Conservation (phyloP, 2,113 vertebrate genomes). For the Zosterops lateralis region DNA sequence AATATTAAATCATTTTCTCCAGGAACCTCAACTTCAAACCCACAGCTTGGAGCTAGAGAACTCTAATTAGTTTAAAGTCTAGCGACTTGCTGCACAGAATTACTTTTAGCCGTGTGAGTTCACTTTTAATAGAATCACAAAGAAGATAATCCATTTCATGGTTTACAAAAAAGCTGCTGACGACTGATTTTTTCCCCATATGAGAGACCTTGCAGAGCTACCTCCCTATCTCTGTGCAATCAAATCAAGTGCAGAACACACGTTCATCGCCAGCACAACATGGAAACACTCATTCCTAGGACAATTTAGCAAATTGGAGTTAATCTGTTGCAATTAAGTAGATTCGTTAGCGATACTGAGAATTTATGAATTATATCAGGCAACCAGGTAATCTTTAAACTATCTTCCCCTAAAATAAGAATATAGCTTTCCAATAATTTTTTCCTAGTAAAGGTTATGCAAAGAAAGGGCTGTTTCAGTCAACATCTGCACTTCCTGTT, state of each 20-base stretch:
- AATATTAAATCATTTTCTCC: neutral
- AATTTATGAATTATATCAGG: neutral
- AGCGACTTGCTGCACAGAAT: neutral
- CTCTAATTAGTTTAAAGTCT: slow-evolving; percentile 43
- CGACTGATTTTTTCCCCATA: neutral
- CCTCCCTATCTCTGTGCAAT: neutral
- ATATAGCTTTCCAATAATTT: neutral
- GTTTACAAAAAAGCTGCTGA: slow-evolving; percentile 18
- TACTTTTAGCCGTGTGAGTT: slow-evolving; percentile 11
- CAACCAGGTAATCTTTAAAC: neutral
- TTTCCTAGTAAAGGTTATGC: neutral
- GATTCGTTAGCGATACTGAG: neutral
- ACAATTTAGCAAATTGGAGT: neutral
- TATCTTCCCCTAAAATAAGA: neutral
- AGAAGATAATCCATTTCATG: neutral
- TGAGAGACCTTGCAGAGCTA: neutral
- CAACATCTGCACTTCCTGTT: neutral
- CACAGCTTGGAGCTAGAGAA: slow-evolving; percentile 15
- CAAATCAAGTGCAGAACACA: neutral
- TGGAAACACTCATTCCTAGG: neutral
- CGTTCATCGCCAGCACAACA: neutral
- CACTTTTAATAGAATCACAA: slow-evolving; percentile 16
- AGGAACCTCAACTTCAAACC: slow-evolving; percentile 24
- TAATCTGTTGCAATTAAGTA: neutral
- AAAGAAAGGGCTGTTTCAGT: neutral